Conservation (phyloP, 2,888 invertebrate genomes). For the Lypha dubia region DNA sequence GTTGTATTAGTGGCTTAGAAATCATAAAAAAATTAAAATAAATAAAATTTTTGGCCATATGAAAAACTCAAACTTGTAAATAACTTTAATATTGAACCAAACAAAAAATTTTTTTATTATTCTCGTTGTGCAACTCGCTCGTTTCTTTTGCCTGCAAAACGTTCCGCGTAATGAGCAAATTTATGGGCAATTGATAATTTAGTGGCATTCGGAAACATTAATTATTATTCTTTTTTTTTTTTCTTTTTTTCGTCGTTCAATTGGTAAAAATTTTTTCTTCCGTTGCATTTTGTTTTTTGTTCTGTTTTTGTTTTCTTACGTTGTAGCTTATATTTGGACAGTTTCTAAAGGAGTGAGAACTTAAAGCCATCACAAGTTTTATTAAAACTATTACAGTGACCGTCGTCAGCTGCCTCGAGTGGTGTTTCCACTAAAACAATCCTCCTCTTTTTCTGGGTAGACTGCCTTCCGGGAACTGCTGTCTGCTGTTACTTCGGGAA, state of each 20-base stretch:
- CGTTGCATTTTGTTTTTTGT: conserved; percentile 59
- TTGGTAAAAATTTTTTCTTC: conserved; percentile 72
- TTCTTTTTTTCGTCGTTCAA: conserved; percentile 44
- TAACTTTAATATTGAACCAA: neutral
- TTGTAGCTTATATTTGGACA: conserved; percentile 35
- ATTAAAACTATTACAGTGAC: no score
- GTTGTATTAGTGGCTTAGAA: conserved; percentile 25
- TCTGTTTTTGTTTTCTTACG: conserved; percentile 72
- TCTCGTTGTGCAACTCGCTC: neutral
- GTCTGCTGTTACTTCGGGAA: no score
- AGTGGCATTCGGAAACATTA: conserved; percentile 83
- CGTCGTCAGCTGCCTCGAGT: no score
- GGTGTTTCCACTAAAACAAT: no score
- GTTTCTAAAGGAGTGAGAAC: neutral
- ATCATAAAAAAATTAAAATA: neutral
- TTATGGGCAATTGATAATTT: conserved; percentile 83
- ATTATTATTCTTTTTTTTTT: conserved; percentile 75
- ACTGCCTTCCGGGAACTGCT: no score
- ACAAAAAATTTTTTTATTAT: neutral
- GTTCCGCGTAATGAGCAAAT: conserved; percentile 82
- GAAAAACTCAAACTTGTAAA: conserved; percentile 14
- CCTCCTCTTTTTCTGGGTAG: no score
- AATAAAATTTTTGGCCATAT: neutral
- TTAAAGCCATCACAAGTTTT: neutral
- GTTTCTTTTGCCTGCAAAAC: conserved; percentile 60